These are phyloP conservation scores for Drosophila quadrilineata DNA, from an alignment of 1,140 invertebrate genomes.

Conservation along the genomic window DNA sequence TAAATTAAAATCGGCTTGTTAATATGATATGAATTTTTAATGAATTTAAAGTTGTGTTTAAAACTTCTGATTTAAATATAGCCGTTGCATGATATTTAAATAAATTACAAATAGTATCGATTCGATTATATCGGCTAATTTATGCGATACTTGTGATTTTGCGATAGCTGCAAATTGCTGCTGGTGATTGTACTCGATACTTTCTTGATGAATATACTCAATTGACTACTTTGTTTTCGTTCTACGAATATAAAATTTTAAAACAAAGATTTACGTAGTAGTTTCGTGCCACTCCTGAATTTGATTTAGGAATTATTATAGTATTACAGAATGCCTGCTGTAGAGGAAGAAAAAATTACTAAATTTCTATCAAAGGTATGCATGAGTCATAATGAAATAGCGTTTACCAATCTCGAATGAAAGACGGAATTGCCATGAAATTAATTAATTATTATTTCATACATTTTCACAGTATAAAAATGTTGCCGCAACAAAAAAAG, in stretches of 20 bases:
- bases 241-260: slow-evolving; percentile 20
- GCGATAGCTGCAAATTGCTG: neutral
- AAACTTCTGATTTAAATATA: too few species aligned
- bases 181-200: slow-evolving; percentile 23
- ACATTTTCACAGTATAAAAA: slow-evolving; percentile 69
- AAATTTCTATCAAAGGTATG: slow-evolving; percentile 70
- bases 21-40: too few species aligned
- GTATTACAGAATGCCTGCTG: slow-evolving; percentile 58
- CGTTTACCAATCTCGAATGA: slow-evolving; percentile 36
- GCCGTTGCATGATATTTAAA: too few species aligned
- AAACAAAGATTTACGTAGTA: slow-evolving; percentile 1
- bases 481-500: slow-evolving; percentile 70
- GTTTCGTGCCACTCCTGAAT: slow-evolving; percentile 6
- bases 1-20: too few species aligned
- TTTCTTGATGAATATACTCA: slow-evolving; percentile 14
- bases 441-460: slow-evolving; percentile 31
- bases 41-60: too few species aligned
- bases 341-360: slow-evolving; percentile 69
- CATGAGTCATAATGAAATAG: slow-evolving; percentile 50
- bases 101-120: too few species aligned
- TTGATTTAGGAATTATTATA: neutral
- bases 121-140: too few species aligned
- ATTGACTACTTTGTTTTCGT: slow-evolving; percentile 41
- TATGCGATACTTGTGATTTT: too few species aligned
- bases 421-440: slow-evolving; percentile 8